A percentile compares a stretch with the other conserved stretches of the same genome.
phyloP scores from a whole-genome alignment of 2,113 vertebrate species.

The Manacus vitellinus region DNA sequence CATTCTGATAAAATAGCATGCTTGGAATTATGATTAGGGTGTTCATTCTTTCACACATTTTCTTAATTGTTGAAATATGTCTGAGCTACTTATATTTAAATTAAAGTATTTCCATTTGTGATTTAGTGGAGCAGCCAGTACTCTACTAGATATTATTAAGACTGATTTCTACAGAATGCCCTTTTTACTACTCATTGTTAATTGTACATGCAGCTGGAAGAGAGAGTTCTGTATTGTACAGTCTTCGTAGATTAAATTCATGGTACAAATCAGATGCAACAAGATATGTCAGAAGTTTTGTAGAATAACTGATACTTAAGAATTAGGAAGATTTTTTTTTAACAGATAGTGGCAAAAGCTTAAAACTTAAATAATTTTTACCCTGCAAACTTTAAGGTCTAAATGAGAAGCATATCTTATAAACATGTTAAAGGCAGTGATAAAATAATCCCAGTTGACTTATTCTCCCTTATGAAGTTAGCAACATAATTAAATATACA shows the following conservation, averaged over 20 bases:
- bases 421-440: background rate
- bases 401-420: background rate
- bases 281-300: background rate
- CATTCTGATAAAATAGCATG: slow-evolving; percentile 18
- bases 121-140: slow-evolving; percentile 44
- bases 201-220: slow-evolving; percentile 6
- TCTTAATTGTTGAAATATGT: slow-evolving; percentile 58
- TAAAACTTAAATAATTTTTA: background rate
- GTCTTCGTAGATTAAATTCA: background rate
- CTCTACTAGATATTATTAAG: slow-evolving; percentile 7
- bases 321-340: background rate
- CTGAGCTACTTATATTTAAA: slow-evolving; percentile 58
- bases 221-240: background rate
- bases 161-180: slow-evolving; percentile 39
- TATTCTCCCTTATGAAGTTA: background rate
- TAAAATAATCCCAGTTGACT: background rate
- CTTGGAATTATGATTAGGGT: slow-evolving; percentile 42
- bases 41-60: slow-evolving; percentile 45
- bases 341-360: background rate
- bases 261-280: background rate
- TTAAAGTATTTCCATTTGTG: slow-evolving; percentile 54
- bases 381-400: background rate
- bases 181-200: slow-evolving; percentile 40
- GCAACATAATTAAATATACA: background rate
- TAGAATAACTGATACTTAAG: background rate